Evolutionary conservation across 2,888 invertebrate species (phyloP), one percentile per base, ranked within the genome.

Genomic region (Teinopalpus imperialis): DNA sequence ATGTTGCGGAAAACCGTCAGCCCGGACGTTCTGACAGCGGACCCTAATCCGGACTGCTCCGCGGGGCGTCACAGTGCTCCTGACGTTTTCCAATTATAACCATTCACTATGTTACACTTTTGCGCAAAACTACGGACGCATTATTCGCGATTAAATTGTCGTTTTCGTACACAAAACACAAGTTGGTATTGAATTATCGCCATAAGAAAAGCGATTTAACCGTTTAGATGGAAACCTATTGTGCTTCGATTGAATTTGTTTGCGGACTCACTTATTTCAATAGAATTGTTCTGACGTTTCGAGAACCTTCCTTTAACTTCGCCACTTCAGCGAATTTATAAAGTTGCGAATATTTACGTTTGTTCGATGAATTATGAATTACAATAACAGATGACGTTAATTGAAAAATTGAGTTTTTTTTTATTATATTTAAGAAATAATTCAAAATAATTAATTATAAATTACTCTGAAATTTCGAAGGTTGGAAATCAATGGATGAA

Each of bases 31-130:
- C 72, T 81, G 81, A 82, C 82, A 78, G 76, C 62, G 52, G 73
- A 77, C 81, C 82, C 81, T 81, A 81, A 80, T 81, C 78, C 74
- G 53, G 59, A 51, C 67, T 57, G 66, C 82, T 66, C 81, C 69
- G 74, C 77, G 75, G 82, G 82, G 76, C 74, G 81, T 72, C 80
- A 67, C 69, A 54, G 70, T 82, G 82, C 68, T 56, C 53, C 61
- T 79, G 82, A 82, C 82, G 57, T 80, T 82, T 81, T 82, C 69
- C 77, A 78, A 76, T 78, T 83, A 83, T 74, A 81, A 78, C 71
- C 74, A 77, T 74, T 81, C 74, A 75, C 74, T 69, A 69, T 74
- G 76, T 80, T 72, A 78, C 78, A 81, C 80, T 81, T 74, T 75
- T 73, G 70, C 58, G 66, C 59, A 69, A 69, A 63, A 68, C 69